Conservation (phyloP, 2,113 vertebrate species). For the Hiodon alosoides region DNA sequence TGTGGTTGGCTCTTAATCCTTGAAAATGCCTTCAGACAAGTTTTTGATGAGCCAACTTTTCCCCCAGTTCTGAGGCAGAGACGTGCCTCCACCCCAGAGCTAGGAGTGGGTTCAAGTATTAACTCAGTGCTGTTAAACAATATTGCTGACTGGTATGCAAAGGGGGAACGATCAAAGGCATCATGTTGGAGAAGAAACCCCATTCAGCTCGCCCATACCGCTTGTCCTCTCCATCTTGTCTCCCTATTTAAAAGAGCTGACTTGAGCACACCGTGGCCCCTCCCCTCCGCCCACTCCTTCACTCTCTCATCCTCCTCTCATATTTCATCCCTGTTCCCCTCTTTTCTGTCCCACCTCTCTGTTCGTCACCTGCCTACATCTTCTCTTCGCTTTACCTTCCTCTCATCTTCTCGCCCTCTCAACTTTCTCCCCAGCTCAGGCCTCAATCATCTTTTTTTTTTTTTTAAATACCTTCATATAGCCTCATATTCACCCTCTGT, state of each 20-base stretch:
- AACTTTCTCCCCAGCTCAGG: neutral
- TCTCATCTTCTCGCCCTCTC: neutral
- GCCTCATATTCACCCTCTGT: constrained; percentile 28
- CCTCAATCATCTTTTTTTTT: too few relatives aligned
- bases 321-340: constrained; percentile 44
- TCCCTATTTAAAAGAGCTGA: constrained; percentile 56
- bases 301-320: constrained; percentile 46
- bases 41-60: neutral
- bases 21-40: neutral
- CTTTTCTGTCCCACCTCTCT: constrained; percentile 19
- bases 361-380: constrained; percentile 9
- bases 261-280: constrained; percentile 47
- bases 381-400: neutral
- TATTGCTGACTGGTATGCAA: constrained; percentile 70
- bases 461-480: neutral
- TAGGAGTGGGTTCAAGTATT: constrained; percentile 56
- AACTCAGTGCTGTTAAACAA: constrained; percentile 64
- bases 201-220: constrained; percentile 58
- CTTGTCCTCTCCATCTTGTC: constrained; percentile 69
- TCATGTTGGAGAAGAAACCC: constrained; percentile 64
- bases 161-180: constrained; percentile 69
- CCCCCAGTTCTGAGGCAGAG: neutral
- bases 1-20: neutral
- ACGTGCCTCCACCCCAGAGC: neutral
- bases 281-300: constrained; percentile 60